phyloP scores from a whole-genome alignment of 2,888 invertebrate genomes.

The Barypeithes pellucidus region DNA sequence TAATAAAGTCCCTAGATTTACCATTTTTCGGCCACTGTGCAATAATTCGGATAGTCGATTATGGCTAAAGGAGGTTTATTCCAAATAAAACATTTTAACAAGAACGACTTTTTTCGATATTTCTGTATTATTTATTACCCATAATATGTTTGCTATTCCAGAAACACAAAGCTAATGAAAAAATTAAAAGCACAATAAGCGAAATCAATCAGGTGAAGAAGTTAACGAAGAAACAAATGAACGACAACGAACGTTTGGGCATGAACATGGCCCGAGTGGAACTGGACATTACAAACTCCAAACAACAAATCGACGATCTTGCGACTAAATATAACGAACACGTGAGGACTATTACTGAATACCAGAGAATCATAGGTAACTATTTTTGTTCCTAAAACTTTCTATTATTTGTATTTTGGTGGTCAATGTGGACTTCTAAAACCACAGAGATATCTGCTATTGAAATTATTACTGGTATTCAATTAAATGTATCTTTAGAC shows the following conservation, averaged over 20 bases:
- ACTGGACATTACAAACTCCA: slow-evolving; percentile 73
- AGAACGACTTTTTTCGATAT: too few relatives aligned
- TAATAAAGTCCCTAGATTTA: too few relatives aligned
- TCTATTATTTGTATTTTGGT: not conserved
- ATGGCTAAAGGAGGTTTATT: too few relatives aligned
- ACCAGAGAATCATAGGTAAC: slow-evolving; percentile 72
- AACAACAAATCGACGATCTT: slow-evolving; percentile 72
- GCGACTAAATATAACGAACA: slow-evolving; percentile 72
- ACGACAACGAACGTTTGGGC: slow-evolving; percentile 77
- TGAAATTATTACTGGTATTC: too few relatives aligned
- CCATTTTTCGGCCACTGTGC: too few relatives aligned
- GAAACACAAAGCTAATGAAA: slow-evolving; percentile 69
- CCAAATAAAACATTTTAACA: too few relatives aligned
- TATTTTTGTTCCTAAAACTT: too few relatives aligned
- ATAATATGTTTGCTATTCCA: slow-evolving; percentile 31
- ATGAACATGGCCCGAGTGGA: slow-evolving; percentile 75
- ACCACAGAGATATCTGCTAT: too few relatives aligned
- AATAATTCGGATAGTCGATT: too few relatives aligned
- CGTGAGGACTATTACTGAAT: slow-evolving; percentile 74
- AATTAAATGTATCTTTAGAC: too few relatives aligned
- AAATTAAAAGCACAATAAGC: slow-evolving; percentile 62
- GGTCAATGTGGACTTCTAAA: too few relatives aligned
- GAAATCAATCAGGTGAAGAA: slow-evolving; percentile 81
- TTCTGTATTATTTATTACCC: too few relatives aligned
- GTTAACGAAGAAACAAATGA: slow-evolving; percentile 78